Evolutionary conservation across 2,888 invertebrate species (phyloP), one percentile per base, ranked within the genome.

Genomic region (Cylindroiulus punctatus): DNA sequence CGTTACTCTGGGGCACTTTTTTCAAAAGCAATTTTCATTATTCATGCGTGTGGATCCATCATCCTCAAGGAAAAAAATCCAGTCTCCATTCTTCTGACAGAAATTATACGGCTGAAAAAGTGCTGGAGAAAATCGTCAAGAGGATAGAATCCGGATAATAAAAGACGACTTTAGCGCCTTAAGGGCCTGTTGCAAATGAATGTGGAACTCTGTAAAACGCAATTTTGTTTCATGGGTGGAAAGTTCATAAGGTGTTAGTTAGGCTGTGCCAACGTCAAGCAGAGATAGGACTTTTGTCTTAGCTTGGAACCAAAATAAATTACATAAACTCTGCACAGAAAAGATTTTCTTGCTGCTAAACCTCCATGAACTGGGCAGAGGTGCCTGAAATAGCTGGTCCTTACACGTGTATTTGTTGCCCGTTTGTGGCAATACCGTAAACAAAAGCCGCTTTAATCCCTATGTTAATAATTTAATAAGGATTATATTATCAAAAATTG

Each of bases 61-160:
- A 76, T 76, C 76, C 76, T 76, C 76, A 76, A 76, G 76, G 76
- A 76, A 76, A 76, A 76, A 76, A 76, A 76, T 76, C 76, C 30
- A 76, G 76, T 30, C 30, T 30, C 76, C 10, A 30, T 76, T 76
- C 26, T 76, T 76, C 76, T 76, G 76, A 76, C 76, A 76, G 76
- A 30, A 76, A 76, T 76, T 76, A 76, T 76, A 76, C 12, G 76
- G 76, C 76, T 76, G 76, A 30, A 76, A 30, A 76, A 76, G 30
- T 30, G 30, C 76, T 76, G 76, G 76, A 76, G 76, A 76, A 76
- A 76, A 76, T 76, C 76, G 76, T 76, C 76, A 76, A 30, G 76
- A 76, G 76, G 30, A 76, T 76, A 76, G 57, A 76, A 17, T 76
- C 76, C 14, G 26, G 26, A 76, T 30, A 76, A 65, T 26, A 76